These are phyloP conservation scores for Odontamblyopus rebecca DNA, from an alignment of 2,797 vertebrate genomes.

Conservation along the genomic window DNA sequence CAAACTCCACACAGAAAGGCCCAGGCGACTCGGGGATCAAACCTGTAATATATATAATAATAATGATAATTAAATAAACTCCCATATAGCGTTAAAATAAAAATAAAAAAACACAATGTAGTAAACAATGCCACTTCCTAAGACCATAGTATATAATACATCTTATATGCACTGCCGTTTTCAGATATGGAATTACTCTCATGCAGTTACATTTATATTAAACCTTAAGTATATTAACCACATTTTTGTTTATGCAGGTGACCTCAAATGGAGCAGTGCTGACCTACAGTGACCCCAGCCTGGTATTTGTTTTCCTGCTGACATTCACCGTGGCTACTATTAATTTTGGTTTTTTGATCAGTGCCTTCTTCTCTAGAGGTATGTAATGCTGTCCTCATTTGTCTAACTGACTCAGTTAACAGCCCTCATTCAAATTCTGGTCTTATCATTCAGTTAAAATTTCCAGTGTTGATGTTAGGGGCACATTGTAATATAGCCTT, in stretches of 20 bases:
- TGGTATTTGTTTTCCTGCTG: constrained; percentile 90
- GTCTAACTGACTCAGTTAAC: background rate
- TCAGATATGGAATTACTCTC: background rate
- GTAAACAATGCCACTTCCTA: background rate
- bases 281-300: constrained; percentile 86
- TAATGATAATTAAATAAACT: background rate
- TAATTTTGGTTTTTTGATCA: constrained; percentile 98
- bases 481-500: background rate
- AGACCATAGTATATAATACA: background rate
- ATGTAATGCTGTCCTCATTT: constrained; percentile 5
- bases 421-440: background rate
- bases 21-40: too few species aligned
- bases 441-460: background rate
- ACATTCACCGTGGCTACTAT: constrained; percentile 87
- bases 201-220: background rate
- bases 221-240: background rate
- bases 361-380: constrained; percentile 94
- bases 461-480: background rate
- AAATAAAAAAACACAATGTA: background rate
- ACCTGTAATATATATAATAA: too few species aligned
- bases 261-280: constrained; percentile 89
- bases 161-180: background rate
- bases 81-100: background rate
- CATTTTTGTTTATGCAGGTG: constrained; percentile 73
- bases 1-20: too few species aligned